These are phyloP conservation scores for Plumapathes pennacea DNA, from an alignment of 92 coral and sea anemone genomes.

Conservation along the genomic window DNA sequence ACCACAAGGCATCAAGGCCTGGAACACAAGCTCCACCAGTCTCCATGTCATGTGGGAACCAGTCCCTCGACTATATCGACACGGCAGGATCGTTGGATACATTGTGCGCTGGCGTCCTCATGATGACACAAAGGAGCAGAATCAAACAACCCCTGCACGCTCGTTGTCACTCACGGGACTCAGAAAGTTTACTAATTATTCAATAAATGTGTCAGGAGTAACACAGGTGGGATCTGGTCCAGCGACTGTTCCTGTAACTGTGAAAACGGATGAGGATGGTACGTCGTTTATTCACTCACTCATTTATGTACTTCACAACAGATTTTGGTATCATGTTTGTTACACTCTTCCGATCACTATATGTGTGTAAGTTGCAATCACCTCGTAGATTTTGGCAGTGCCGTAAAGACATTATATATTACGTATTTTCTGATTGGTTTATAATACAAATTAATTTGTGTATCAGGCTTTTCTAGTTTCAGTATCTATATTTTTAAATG, in stretches of 20 bases:
- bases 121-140: background rate
- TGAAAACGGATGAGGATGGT: conserved; percentile 34
- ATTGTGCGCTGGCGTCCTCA: background rate
- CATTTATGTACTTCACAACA: too few relatives aligned
- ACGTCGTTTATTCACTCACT: too few relatives aligned
- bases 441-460: too few relatives aligned
- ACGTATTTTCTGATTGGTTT: too few relatives aligned
- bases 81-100: conserved; percentile 11
- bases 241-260: background rate
- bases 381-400: too few relatives aligned
- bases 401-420: too few relatives aligned
- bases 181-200: conserved; percentile 9
- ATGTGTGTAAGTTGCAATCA: too few relatives aligned
- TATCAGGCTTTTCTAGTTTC: too few relatives aligned
- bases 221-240: conserved; percentile 22
- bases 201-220: background rate
- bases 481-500: too few relatives aligned
- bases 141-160: background rate
- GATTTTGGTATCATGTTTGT: too few relatives aligned
- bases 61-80: conserved; percentile 3
- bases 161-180: conserved; percentile 1
- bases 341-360: too few relatives aligned
- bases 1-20: conserved; percentile 5
- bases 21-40: conserved; percentile 30
- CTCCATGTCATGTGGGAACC: conserved; percentile 18